Base-by-base conservation (phyloP, 1,140 invertebrate species). In the Heliconius melpomene region DNA sequence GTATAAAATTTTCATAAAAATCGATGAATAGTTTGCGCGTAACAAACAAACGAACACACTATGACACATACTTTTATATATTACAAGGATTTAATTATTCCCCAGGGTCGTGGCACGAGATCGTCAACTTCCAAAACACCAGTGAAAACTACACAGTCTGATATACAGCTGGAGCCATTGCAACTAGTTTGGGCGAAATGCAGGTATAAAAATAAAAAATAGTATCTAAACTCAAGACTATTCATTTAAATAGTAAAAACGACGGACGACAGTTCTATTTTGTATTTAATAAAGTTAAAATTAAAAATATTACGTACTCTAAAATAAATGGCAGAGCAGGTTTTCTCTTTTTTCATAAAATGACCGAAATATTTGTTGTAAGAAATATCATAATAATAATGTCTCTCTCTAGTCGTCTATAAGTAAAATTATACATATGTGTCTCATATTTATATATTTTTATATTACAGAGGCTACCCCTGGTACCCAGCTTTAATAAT, bases 171-270 rank as follows among this genome's bases (percentile, higher is more conserved):
- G 50, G 97, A 98, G 86, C 97, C 98, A 2, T 93, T 99, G 29
- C 98, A 99, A 91, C 95, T 99, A 11, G 98, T 99, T 2, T 99
- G 98, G 98, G 98, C 98, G 1, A 99, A 99, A 90, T 99, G 98
- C 95, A 92, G 94, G 94, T 95, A 20, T 81, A 76, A 80, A 74
- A n/a, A 20, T 57, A 26, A 75, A 60, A 20, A 52, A 50, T 46
- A 26, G 1, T 52, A 75, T 46, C 32, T 40, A 9, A 72, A 75
- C 29, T 29, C 2, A 74, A 29, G 18, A 18, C 66, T n/a, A 20
- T 54, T 46, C 40, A 46, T 46, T 46, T 13, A 46, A 16, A 16
- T 46, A 46, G 3, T 46, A 46, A 13, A 46, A 46, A 5, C 13
- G 11, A 46, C 7, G 13, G 0, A 11, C 5, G 13, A 46, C 13